These are phyloP conservation scores for Zaprionus lineosus DNA, from an alignment of 2,888 invertebrate genomes.

Conservation along the genomic window DNA sequence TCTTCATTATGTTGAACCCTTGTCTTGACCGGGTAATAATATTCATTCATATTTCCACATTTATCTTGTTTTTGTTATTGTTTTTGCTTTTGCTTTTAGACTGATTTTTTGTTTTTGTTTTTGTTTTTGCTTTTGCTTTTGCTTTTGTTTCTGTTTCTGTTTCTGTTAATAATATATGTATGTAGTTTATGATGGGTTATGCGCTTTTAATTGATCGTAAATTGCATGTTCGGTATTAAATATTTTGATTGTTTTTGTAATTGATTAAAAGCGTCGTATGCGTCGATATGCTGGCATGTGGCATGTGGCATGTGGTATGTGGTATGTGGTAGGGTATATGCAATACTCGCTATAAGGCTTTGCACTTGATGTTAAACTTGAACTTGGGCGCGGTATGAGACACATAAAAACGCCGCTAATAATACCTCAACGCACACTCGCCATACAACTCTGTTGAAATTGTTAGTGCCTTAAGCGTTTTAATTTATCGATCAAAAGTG, in stretches of 20 bases:
- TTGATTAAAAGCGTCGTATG: too few species aligned
- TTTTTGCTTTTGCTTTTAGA: constrained; percentile 1
- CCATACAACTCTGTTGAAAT: neutral
- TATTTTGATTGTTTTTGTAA: constrained; percentile 49
- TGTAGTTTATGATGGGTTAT: constrained; percentile 37
- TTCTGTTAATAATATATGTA: constrained; percentile 1
- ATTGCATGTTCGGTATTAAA: constrained; percentile 30
- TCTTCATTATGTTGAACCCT: constrained; percentile 49
- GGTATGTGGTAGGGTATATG: too few species aligned
- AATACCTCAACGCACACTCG: constrained; percentile 21
- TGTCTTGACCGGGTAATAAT: constrained; percentile 11
- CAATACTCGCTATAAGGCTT: constrained; percentile 8
- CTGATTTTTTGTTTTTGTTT: neutral
- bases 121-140: neutral
- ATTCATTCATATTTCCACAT: neutral
- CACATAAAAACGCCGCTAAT: constrained; percentile 29
- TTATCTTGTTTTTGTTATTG: neutral
- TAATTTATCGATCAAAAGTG: constrained; percentile 37
- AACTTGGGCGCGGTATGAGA: constrained; percentile 47
- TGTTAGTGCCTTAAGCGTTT: constrained; percentile 21
- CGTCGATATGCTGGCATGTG: too few species aligned
- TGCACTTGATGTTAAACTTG: constrained; percentile 52
- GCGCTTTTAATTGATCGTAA: constrained; percentile 49
- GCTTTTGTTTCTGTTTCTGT: neutral
- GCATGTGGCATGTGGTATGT: too few species aligned